Evolutionary conservation across 2,888 invertebrate species (phyloP), one percentile per base, ranked within the genome.

Genomic region (Spilosoma lubricipeda): DNA sequence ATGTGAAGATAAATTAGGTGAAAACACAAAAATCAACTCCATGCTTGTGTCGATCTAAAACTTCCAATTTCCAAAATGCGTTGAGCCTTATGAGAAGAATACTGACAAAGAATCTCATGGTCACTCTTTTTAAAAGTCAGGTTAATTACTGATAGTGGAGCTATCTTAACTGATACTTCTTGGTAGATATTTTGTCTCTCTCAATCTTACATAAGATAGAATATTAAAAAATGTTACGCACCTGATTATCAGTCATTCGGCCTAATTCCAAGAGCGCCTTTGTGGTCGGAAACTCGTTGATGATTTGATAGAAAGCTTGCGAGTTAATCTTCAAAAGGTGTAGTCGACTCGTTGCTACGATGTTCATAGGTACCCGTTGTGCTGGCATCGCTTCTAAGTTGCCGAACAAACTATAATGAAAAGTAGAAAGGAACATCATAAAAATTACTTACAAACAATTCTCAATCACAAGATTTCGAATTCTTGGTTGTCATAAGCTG

Each of bases 271-370:
- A 81, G 3, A 88, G 87, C 13, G 81, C 80, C 23, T 75, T 75
- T 11, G 90, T 89, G 3, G 80, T 81, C 0, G 93, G 92, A 70
- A 93, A 94, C 75, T 93, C 93, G n/a, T 81, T 82, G 69, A 93
- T 89, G 74, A 94, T 92, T 39, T 80, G 84, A 70, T 89, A 86
- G 84, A 94, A 94, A 0, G 82, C 83, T 11, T 75, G 39, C 0
- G 93, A 86, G 71, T 90, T 91, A 77, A 94, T 93, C 83, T 88
- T 89, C 52, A 94, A 85, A 11, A 94, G 81, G 70, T 94, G 94
- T 0, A 91, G 88, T 33, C 88, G 87, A 36, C 84, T 90, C 1
- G 83, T 82, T 0, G 93, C 89, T 39, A 87, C 86, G 27, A 93
- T 83, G 2, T 86, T 82, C 39, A 87, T 79, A 0, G 90, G 86